phyloP scores from a whole-genome alignment of 2,113 vertebrate genomes.

The Grammomys surdaster region DNA sequence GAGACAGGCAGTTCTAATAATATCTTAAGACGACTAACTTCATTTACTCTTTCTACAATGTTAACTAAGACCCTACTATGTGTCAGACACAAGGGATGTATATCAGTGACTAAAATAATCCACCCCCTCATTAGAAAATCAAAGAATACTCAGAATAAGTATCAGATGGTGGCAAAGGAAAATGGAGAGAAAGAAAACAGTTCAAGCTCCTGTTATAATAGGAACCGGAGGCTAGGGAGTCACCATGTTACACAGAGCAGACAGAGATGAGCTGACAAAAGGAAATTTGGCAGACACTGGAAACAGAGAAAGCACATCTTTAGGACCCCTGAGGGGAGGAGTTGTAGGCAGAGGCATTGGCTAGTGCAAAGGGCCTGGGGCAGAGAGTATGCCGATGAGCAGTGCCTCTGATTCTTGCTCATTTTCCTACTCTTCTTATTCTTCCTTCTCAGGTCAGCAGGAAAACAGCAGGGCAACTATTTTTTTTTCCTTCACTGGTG shows the following conservation, averaged over 20 bases:
- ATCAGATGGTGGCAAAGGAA: slow-evolving; percentile 3
- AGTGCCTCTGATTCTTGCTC: background rate
- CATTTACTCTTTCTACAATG: background rate
- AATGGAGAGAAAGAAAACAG: background rate
- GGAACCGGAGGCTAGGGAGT: background rate
- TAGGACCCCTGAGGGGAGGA: background rate
- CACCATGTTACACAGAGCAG: background rate
- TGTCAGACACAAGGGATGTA: background rate
- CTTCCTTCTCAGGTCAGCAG: background rate
- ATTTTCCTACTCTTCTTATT: background rate
- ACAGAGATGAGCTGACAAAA: background rate
- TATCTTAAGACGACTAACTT: slow-evolving; percentile 29
- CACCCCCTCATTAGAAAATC: background rate
- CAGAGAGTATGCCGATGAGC: background rate
- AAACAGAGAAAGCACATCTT: background rate
- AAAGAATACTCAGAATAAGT: background rate
- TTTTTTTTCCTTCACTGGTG: background rate
- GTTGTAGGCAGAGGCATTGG: background rate
- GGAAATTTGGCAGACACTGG: background rate
- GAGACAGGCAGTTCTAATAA: background rate
- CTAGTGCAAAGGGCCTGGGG: slow-evolving; percentile 14
- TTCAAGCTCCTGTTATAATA: background rate
- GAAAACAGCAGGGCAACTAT: background rate
- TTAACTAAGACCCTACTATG: slow-evolving; percentile 24
- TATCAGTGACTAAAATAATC: background rate